Conservation (phyloP, 2,888 invertebrate genomes). For the Blastobasis adustella region DNA sequence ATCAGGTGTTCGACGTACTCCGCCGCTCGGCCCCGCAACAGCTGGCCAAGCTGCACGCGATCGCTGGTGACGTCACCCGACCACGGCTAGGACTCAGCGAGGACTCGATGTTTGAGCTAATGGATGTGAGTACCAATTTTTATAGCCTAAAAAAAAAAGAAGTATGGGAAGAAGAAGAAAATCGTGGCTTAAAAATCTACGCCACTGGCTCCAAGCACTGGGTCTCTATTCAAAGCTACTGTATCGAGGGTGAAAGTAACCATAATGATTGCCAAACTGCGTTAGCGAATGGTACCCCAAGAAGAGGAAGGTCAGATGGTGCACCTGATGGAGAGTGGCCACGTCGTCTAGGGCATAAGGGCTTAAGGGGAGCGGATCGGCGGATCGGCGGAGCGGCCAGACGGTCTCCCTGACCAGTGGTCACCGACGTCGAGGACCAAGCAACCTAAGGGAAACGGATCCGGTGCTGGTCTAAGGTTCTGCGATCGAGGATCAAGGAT, state of each 20-base stretch:
- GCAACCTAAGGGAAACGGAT: too few species aligned
- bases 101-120: conserved; percentile 57
- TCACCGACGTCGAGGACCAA: too few species aligned
- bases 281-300: neutral
- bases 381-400: too few species aligned
- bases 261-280: neutral
- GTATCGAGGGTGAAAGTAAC: neutral
- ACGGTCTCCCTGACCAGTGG: too few species aligned
- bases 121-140: conserved; percentile 31
- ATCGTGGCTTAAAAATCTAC: neutral
- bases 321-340: too few species aligned
- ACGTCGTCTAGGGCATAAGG: too few species aligned
- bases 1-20: conserved; percentile 75
- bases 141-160: too few species aligned
- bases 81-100: conserved; percentile 73
- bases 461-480: too few species aligned
- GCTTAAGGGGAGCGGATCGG: too few species aligned
- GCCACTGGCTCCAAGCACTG: neutral
- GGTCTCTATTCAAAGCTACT: neutral
- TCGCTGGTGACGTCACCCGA: conserved; percentile 77
- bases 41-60: conserved; percentile 75
- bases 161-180: too few species aligned
- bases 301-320: neutral
- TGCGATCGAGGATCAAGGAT: too few species aligned
- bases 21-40: conserved; percentile 68